phyloP scores from a whole-genome alignment of 1,140 invertebrate species.

The Saxidomus purpurata region DNA sequence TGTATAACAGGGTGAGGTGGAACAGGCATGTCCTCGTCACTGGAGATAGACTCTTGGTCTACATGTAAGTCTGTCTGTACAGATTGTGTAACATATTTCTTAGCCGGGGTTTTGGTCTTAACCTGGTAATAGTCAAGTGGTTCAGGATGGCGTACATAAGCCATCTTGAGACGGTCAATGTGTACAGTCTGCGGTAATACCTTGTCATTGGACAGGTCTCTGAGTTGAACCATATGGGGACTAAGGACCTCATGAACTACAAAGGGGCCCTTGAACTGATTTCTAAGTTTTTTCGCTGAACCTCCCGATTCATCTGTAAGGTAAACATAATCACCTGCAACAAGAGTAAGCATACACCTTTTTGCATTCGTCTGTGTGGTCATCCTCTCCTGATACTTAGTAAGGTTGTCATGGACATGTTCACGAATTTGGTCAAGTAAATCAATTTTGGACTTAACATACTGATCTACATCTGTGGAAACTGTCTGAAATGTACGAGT shows the following conservation, averaged over 20 bases:
- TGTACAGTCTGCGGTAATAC: conserved; percentile 25
- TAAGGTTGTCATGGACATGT: neutral
- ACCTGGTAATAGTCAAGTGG: conserved; percentile 2
- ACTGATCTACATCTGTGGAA: neutral
- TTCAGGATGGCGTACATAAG: neutral
- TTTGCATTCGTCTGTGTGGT: neutral
- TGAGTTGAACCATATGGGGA: no score
- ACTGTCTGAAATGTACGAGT: neutral
- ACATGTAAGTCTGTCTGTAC: neutral
- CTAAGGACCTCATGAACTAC: no score
- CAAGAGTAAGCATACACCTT: conserved; percentile 41
- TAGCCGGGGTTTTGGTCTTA: neutral
- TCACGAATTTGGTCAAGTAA: neutral
- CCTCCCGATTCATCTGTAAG: conserved; percentile 5
- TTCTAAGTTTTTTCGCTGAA: no score
- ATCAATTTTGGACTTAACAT: neutral
- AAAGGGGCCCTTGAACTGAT: no score
- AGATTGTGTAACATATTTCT: neutral
- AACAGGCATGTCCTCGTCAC: neutral
- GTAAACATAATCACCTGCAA: no score
- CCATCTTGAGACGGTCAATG: conserved; percentile 44
- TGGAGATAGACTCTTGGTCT: neutral
- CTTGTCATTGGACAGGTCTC: neutral
- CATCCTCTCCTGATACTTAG: neutral
- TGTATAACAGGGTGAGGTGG: neutral